These are phyloP conservation scores for Mormoops blainvillei DNA, from an alignment of 2,113 vertebrate species.

Conservation along the genomic window DNA sequence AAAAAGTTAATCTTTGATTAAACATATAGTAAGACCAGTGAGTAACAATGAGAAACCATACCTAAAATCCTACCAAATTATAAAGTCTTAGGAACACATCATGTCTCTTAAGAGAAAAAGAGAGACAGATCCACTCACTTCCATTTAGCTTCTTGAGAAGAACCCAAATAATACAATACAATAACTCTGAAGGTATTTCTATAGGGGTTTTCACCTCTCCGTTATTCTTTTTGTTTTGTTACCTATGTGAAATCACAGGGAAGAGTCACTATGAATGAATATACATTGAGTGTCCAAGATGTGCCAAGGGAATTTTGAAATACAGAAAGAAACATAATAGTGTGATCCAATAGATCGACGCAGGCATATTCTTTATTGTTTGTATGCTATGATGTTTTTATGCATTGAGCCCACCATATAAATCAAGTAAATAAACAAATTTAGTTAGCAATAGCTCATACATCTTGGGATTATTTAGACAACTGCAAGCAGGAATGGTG, in stretches of 20 bases:
- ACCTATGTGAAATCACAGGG: background rate
- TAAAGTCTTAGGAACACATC: background rate
- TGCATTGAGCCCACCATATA: constrained; percentile 8
- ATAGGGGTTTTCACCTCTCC: background rate
- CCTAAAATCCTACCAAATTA: background rate
- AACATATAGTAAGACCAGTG: background rate
- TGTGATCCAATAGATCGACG: background rate
- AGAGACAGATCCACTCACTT: background rate
- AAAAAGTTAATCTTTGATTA: constrained; percentile 14
- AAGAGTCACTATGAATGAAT: constrained; percentile 17
- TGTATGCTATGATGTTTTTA: constrained; percentile 18
- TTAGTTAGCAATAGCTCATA: background rate
- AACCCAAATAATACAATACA: background rate
- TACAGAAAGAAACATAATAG: background rate
- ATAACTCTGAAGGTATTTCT: background rate
- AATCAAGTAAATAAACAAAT: constrained; percentile 59
- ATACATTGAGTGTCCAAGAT: constrained; percentile 1
- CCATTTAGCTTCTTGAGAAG: background rate
- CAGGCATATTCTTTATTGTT: constrained; percentile 19
- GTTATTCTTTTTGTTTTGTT: constrained; percentile 2
- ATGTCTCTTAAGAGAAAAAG: background rate
- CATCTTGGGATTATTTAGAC: constrained; percentile 46
- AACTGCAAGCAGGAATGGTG: constrained; percentile 12
- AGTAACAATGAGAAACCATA: background rate
- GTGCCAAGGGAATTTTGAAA: constrained; percentile 2